These are phyloP conservation scores for Sylvia atricapilla DNA, from an alignment of 2,113 vertebrate species.

Conservation along the genomic window DNA sequence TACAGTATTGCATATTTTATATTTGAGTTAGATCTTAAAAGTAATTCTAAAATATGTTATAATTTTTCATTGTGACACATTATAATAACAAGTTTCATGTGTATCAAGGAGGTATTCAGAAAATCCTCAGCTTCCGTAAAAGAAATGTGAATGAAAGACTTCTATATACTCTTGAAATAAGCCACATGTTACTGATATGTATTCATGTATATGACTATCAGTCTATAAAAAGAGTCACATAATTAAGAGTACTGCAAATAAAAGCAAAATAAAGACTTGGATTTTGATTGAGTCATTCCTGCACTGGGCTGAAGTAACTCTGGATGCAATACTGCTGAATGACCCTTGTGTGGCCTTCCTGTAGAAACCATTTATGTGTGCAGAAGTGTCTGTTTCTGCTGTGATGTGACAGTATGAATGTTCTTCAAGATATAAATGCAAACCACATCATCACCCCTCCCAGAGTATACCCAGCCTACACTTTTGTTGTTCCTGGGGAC, in stretches of 20 bases:
- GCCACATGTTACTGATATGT: not conserved
- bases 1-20: not conserved
- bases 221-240: not conserved
- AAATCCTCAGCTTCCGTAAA: not conserved
- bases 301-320: not conserved
- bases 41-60: not conserved
- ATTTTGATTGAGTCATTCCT: not conserved
- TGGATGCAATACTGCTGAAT: not conserved
- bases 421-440: not conserved
- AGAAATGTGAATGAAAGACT: not conserved
- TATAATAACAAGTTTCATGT: not conserved
- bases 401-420: not conserved
- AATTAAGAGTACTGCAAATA: not conserved
- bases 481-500: not conserved
- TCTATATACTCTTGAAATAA: not conserved
- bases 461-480: not conserved
- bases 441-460: not conserved
- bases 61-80: not conserved
- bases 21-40: not conserved
- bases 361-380: not conserved
- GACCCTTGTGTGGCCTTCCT: not conserved
- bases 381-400: not conserved
- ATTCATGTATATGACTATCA: not conserved
- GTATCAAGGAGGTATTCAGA: not conserved
- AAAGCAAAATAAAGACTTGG: not conserved